A percentile compares a stretch with the other conserved stretches of the same genome.
These are phyloP conservation scores for Rynchops niger DNA, from an alignment of 2,113 vertebrate genomes.

Conservation along the genomic window DNA sequence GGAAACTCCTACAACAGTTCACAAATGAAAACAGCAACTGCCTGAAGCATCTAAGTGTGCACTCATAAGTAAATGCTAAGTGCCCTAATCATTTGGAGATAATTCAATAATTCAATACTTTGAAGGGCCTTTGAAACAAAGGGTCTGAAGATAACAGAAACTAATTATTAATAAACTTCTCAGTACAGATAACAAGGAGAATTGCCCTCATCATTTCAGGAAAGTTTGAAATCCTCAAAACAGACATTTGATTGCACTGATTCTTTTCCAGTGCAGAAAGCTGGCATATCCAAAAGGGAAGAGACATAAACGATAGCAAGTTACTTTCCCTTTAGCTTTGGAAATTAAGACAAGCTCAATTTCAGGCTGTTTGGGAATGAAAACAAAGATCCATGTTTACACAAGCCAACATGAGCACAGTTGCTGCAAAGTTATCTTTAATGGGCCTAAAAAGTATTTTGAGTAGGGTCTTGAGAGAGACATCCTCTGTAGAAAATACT, in stretches of 20 bases:
- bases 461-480: background rate
- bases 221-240: background rate
- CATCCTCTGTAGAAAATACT: background rate
- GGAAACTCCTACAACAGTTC: background rate
- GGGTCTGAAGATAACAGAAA: background rate
- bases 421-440: background rate
- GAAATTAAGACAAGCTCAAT: background rate
- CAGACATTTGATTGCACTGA: background rate
- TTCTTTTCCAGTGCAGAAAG: background rate
- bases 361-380: background rate
- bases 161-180: background rate
- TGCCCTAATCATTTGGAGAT: background rate
- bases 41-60: background rate
- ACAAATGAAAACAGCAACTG: background rate
- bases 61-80: background rate
- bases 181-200: background rate
- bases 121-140: background rate
- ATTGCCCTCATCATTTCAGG: background rate
- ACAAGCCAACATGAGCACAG: background rate
- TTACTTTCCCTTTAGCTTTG: background rate
- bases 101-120: background rate
- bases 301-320: background rate
- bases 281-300: background rate
- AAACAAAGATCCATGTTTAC: background rate
- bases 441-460: background rate